Conservation (phyloP, 2,888 invertebrate species). For the Acanthosepion lycidas region DNA sequence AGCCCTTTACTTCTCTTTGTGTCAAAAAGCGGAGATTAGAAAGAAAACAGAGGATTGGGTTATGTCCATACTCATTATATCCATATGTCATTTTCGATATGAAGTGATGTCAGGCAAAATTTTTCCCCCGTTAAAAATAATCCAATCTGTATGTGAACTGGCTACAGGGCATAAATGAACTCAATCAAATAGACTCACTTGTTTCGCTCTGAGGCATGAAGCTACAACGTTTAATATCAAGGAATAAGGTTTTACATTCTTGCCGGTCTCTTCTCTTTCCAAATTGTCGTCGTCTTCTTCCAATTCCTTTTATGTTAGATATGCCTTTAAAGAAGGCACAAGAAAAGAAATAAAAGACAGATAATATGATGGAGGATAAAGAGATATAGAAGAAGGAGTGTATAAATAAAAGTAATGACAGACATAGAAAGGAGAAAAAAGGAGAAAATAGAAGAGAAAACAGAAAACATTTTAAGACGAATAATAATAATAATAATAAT, state of each 20-base stretch:
- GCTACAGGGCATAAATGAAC: neutral
- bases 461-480: too few relatives aligned
- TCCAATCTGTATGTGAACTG: neutral
- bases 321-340: too few relatives aligned
- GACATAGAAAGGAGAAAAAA: too few relatives aligned
- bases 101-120: neutral
- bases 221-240: neutral
- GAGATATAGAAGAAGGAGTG: too few relatives aligned
- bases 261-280: neutral
- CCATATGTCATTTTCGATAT: neutral
- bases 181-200: neutral
- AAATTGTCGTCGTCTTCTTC: neutral
- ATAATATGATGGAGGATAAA: too few relatives aligned
- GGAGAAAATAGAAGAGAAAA: too few relatives aligned
- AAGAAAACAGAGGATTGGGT: slow-evolving; percentile 49
- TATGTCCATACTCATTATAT: neutral
- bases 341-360: too few relatives aligned
- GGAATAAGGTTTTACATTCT: neutral
- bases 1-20: neutral
- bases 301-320: too few relatives aligned
- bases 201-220: neutral
- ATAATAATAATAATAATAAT: too few relatives aligned
- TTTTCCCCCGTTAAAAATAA: neutral
- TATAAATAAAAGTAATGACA: too few relatives aligned
- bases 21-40: slow-evolving; percentile 49